Evolutionary conservation across 2,797 vertebrate genomes (phyloP).

Genomic region (Rhabdomys pumilio): DNA sequence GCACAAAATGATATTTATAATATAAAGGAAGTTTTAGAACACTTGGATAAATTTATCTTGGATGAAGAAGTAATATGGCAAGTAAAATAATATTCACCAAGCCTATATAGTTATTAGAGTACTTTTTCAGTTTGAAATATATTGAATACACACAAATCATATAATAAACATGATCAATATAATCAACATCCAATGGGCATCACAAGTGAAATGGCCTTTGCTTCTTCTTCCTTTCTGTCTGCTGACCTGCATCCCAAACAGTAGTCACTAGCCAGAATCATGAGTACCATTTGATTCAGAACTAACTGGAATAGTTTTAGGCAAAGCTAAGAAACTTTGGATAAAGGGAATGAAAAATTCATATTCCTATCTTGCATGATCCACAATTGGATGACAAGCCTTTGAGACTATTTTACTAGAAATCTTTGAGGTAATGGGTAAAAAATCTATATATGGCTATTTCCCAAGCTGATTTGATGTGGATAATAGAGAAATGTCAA

Average conservation of each 20-base stretch:
- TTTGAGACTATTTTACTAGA: slow-evolving; percentile 58
- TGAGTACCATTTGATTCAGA: background rate
- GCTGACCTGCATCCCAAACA: background rate
- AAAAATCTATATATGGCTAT: slow-evolving; percentile 20
- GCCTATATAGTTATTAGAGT: background rate
- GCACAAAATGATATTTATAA: background rate
- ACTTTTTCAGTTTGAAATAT: background rate
- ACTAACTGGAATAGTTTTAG: background rate
- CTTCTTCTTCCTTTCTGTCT: background rate
- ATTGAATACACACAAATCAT: background rate
- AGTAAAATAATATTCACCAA: slow-evolving; percentile 14
- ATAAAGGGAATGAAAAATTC: background rate
- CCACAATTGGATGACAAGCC: background rate
- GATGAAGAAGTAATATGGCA: background rate
- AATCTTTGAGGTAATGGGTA: slow-evolving; percentile 47
- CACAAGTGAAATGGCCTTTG: background rate
- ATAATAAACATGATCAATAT: background rate
- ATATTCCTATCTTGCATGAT: background rate
- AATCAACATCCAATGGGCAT: background rate
- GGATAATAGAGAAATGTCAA: slow-evolving; percentile 51
- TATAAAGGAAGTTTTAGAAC: background rate
- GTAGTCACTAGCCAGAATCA: background rate
- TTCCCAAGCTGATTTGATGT: slow-evolving; percentile 51
- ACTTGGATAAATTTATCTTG: slow-evolving; percentile 27
- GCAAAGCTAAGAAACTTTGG: background rate